Evolutionary conservation across 2,888 invertebrate species (phyloP).

Genomic region (Dasypolia templi): DNA sequence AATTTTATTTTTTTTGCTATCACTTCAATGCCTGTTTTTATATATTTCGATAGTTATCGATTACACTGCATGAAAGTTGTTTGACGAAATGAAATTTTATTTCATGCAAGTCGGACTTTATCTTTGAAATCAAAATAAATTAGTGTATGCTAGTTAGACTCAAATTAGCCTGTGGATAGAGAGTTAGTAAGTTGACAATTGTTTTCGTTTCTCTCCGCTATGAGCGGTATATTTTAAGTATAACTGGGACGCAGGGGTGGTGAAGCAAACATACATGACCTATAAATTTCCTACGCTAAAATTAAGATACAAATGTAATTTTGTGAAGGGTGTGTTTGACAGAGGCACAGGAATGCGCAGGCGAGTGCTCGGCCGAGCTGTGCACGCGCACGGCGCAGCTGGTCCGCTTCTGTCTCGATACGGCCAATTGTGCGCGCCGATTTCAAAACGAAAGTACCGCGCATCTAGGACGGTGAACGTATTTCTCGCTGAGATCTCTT

Average conservation of each 20-base stretch:
- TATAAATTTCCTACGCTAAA: neutral
- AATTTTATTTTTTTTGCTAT: slow-evolving; percentile 60
- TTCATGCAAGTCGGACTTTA: slow-evolving; percentile 38
- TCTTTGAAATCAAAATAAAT: slow-evolving; percentile 32
- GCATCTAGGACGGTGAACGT: slow-evolving; percentile 91
- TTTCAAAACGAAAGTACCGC: slow-evolving; percentile 91
- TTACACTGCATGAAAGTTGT: slow-evolving; percentile 59
- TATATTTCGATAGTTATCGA: slow-evolving; percentile 52
- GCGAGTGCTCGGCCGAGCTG: slow-evolving; percentile 71
- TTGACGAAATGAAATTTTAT: slow-evolving; percentile 50
- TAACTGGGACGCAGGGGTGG: slow-evolving; percentile 37
- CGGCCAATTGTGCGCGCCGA: slow-evolving; percentile 90
- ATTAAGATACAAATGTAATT: slow-evolving; percentile 18
- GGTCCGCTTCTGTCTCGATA: slow-evolving; percentile 86
- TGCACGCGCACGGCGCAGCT: slow-evolving; percentile 73
- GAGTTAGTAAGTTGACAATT: slow-evolving; percentile 8
- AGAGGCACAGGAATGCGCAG: slow-evolving; percentile 79
- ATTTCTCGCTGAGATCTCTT: slow-evolving; percentile 88
- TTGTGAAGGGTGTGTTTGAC: slow-evolving; percentile 46
- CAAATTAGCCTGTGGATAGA: slow-evolving; percentile 23
- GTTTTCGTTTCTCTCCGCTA: slow-evolving; percentile 9
- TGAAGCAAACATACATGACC: slow-evolving; percentile 40
- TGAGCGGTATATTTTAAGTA: slow-evolving; percentile 18
- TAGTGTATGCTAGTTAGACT: slow-evolving; percentile 14
- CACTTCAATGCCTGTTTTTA: slow-evolving; percentile 53